Evolutionary conservation across 2,797 vertebrate species (phyloP), one percentile per base, ranked within the genome.

Genomic region (Staurois parvus): DNA sequence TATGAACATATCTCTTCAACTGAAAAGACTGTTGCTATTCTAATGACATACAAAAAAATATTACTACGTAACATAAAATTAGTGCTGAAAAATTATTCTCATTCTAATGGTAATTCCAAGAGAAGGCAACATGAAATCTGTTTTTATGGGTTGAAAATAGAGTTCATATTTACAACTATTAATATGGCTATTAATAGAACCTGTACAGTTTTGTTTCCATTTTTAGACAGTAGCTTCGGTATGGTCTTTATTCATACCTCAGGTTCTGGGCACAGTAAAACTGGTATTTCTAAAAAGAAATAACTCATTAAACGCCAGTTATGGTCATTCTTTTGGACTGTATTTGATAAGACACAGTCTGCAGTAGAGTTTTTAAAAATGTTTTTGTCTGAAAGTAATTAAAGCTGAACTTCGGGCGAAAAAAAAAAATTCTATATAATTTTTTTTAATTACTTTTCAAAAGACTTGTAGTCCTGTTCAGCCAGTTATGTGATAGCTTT

Each of bases 21-120:
- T 83, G 34, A 59, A 56, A 13, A 68, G 19, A n/a, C 68, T 81
- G 3, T 37, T 62, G 8, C 52, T 42, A 37, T 52, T 83, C 30
- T 70, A 30, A 45, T 56, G 19, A 59, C n/a, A 21, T 59, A 8
- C 21, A 59, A 37, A 37, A 9, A 21, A 59, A 24, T 59, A 24
- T 59, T 4, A 24, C 52, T 59, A 59, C 1, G 2, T 59, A 24
- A 19, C 17, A 17, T 13, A 48, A 34, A 28, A 19, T 67, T 15
- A 68, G 32, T 40, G 24, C 28, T 28, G 64, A 48, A 48, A 68
- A 21, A 19, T 2, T 32, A 0, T 42, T 52, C 6, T 45, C 17
- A 4, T 12, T 40, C 21, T 37, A 29, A 78, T 40, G 75, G 0
- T 32, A 62, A 76, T 21, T 59, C 52, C 5, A 59, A 59, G 7